Evolutionary conservation across 1,140 invertebrate species (phyloP).

Genomic region (Megalopta genalis): DNA sequence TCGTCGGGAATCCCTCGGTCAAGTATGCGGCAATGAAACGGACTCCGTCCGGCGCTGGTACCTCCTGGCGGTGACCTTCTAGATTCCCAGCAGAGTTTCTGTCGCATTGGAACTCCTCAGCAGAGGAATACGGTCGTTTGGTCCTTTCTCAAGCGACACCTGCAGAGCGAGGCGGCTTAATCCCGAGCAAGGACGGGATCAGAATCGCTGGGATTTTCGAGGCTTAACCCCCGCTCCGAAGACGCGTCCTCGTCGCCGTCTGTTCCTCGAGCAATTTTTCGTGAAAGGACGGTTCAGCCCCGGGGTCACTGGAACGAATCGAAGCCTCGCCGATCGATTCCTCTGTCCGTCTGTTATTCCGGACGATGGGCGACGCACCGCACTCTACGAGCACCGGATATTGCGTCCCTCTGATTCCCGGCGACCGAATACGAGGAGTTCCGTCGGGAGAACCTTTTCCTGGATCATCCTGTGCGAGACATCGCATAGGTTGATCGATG

Average conservation of each 20-base stretch:
- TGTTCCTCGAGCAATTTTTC: too few species aligned
- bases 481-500: background rate
- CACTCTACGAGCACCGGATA: constrained; percentile 6
- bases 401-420: background rate
- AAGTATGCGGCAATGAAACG: background rate
- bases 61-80: background rate
- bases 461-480: background rate
- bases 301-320: constrained; percentile 21
- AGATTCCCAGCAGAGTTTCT: background rate
- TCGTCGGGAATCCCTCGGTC: background rate
- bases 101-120: background rate
- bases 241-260: too few species aligned
- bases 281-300: background rate
- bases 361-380: background rate
- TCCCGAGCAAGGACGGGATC: background rate
- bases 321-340: background rate
- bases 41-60: background rate
- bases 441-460: background rate
- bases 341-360: background rate
- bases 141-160: background rate
- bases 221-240: too few species aligned
- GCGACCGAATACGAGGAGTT: background rate
- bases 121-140: background rate
- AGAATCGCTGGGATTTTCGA: too few species aligned
- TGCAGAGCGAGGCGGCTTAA: background rate